Evolutionary conservation across 2,888 invertebrate species (phyloP).

Genomic region (Oxyteleia sp.): DNA sequence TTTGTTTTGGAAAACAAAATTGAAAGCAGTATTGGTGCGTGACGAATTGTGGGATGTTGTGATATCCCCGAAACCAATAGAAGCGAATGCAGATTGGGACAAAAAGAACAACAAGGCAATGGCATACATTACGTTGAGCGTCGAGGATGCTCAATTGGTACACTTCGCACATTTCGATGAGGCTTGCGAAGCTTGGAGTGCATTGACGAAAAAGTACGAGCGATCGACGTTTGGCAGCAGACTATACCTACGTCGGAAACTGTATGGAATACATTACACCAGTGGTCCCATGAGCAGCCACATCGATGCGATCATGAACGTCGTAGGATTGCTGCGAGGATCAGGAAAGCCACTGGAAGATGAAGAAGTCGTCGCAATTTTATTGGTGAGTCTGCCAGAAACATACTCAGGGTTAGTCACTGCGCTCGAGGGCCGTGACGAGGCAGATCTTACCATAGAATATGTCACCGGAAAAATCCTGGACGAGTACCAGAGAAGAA

Average conservation of each 20-base stretch:
- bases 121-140: conserved; percentile 67
- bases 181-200: conserved; percentile 66
- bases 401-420: conserved; percentile 67
- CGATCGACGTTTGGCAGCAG: conserved; percentile 32
- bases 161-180: conserved; percentile 47
- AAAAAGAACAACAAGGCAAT: conserved; percentile 69
- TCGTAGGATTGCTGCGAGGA: conserved; percentile 65
- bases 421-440: conserved; percentile 68
- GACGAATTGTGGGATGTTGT: conserved; percentile 73
- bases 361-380: conserved; percentile 66
- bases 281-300: conserved; percentile 68
- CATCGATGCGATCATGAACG: conserved; percentile 53
- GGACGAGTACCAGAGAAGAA: conserved; percentile 68
- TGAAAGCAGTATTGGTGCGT: conserved; percentile 67
- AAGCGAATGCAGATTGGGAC: conserved; percentile 46
- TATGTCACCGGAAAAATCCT: conserved; percentile 71
- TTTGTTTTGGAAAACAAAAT: conserved; percentile 69
- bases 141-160: conserved; percentile 62
- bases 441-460: conserved; percentile 64
- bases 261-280: conserved; percentile 29
- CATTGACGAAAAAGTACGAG: conserved; percentile 40
- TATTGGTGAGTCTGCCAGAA: conserved; percentile 72
- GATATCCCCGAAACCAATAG: conserved; percentile 20
- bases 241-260: conserved; percentile 22
- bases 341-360: conserved; percentile 67